A percentile compares a stretch with the other conserved stretches of the same genome.
Evolutionary conservation across 2,797 vertebrate species (phyloP).

Genomic region (Oreochromis mossambicus): DNA sequence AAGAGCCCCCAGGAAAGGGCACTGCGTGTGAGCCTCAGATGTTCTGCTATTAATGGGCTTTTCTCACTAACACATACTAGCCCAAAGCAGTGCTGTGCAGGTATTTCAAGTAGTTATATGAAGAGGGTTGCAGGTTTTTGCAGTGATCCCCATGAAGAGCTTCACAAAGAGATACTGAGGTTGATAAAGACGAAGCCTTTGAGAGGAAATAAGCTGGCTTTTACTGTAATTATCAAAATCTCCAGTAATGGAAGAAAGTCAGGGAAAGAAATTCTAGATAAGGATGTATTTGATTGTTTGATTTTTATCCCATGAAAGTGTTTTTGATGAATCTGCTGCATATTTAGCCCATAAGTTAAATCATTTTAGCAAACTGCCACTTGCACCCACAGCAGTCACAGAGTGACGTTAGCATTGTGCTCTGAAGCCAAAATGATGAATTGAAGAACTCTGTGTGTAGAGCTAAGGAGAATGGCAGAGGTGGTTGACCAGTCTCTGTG

Average conservation of each 20-base stretch:
- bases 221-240: background rate
- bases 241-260: background rate
- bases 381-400: background rate
- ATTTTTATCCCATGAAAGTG: background rate
- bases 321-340: background rate
- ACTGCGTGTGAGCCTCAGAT: background rate
- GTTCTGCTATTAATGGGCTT: background rate
- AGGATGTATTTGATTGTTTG: background rate
- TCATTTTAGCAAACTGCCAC: background rate
- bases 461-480: background rate
- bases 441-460: background rate
- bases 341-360: background rate
- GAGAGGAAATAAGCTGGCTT: background rate
- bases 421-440: background rate
- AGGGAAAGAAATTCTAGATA: background rate
- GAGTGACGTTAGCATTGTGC: background rate
- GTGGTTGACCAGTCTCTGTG: background rate
- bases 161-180: background rate
- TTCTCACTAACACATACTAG: background rate
- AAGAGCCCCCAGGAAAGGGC: conserved; percentile 27
- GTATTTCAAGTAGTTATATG: background rate
- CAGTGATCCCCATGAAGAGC: background rate
- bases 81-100: background rate
- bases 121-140: background rate
- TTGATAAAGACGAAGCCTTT: background rate